Evolutionary conservation across 2,113 vertebrate species (phyloP).

Genomic region (Dipodomys ordii): DNA sequence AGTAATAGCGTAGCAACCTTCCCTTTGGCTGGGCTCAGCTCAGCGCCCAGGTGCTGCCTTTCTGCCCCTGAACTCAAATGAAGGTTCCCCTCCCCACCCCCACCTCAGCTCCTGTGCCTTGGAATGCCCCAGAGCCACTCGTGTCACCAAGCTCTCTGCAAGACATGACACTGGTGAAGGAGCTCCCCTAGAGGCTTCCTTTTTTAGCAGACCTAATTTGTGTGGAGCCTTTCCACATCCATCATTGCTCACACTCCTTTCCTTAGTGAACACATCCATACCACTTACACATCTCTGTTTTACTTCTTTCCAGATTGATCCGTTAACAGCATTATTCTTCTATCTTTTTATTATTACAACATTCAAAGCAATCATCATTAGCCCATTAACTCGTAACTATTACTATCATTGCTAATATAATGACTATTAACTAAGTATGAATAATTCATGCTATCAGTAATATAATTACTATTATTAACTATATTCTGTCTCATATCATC

Average conservation of each 20-base stretch:
- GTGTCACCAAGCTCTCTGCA: too few species aligned
- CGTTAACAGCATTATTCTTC: constrained; percentile 33
- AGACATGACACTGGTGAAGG: rapidly evolving
- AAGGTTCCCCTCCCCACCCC: background rate
- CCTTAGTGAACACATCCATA: rapidly evolving
- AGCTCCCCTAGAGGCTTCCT: rapidly evolving
- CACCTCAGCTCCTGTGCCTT: rapidly evolving
- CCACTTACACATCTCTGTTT: background rate
- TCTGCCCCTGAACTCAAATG: background rate
- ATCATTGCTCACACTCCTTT: background rate
- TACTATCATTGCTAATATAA: constrained; percentile 54
- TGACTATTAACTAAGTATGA: constrained; percentile 70
- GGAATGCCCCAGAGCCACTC: background rate
- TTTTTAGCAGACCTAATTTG: too few species aligned
- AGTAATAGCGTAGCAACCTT: rapidly evolving
- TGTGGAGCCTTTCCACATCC: too few species aligned
- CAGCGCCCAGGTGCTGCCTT: background rate
- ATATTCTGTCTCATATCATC: constrained; percentile 24
- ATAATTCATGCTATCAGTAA: constrained; percentile 68
- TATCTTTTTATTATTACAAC: constrained; percentile 54
- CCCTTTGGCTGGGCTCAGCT: background rate
- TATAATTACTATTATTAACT: constrained; percentile 67
- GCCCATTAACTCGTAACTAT: constrained; percentile 52
- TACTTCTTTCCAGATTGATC: constrained; percentile 12
- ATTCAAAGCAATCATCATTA: constrained; percentile 61